A percentile compares a stretch with the other conserved stretches of the same genome.
Evolutionary conservation across 1,140 invertebrate species (phyloP).

Genomic region (Lepidostoma basale): DNA sequence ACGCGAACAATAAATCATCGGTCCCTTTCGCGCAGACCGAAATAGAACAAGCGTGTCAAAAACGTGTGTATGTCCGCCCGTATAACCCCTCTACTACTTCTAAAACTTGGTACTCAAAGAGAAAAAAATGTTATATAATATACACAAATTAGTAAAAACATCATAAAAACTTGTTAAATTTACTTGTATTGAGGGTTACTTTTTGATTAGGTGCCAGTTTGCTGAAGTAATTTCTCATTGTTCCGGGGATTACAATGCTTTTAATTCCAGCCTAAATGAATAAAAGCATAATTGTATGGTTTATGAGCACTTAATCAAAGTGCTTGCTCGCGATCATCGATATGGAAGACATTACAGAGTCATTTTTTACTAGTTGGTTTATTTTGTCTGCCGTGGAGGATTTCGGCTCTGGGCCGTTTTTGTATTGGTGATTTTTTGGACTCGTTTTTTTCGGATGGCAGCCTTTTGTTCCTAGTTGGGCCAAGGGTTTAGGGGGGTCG

Average conservation of each 20-base stretch:
- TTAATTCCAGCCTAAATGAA: slow-evolving; percentile 2
- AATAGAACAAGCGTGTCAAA: slow-evolving; percentile 37
- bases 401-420: neutral
- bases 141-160: neutral
- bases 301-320: slow-evolving; percentile 14
- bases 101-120: neutral
- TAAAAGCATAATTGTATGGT: slow-evolving; percentile 6
- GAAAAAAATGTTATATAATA: slow-evolving; percentile 1
- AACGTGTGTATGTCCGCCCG: slow-evolving; percentile 27
- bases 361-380: slow-evolving; percentile 8
- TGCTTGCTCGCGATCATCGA: neutral
- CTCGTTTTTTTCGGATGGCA: slow-evolving; percentile 17
- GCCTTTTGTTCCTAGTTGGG: slow-evolving; percentile 5
- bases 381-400: neutral
- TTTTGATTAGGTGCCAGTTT: slow-evolving; percentile 1
- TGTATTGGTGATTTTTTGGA: slow-evolving; percentile 11
- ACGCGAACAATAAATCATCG: slow-evolving; percentile 19
- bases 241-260: neutral
- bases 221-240: neutral
- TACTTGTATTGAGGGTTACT: neutral
- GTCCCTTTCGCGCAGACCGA: slow-evolving; percentile 15
- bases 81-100: slow-evolving; percentile 20
- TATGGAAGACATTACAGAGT: neutral
- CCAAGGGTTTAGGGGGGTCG: neutral
- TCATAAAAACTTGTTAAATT: too few species aligned